These are phyloP conservation scores for Sphenopsis melanotis DNA, from an alignment of 2,797 vertebrate species.

Conservation along the genomic window DNA sequence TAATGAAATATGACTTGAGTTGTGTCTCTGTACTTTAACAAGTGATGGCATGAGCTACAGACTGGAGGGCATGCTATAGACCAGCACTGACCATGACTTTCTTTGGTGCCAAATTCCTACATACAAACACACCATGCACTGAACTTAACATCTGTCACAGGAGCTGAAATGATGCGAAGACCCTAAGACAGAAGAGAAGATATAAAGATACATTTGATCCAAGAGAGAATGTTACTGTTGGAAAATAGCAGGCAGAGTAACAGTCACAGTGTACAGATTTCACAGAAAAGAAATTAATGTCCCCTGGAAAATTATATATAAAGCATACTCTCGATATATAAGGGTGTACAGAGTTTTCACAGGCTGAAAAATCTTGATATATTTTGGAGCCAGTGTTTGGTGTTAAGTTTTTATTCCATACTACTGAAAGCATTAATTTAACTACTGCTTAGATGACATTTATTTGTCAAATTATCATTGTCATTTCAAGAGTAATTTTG, in stretches of 20 bases:
- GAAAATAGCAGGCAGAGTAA: background rate
- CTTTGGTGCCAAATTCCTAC: background rate
- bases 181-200: background rate
- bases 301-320: background rate
- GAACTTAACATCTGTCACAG: background rate
- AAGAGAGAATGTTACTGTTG: background rate
- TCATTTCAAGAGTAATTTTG: background rate
- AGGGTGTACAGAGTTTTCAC: background rate
- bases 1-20: background rate
- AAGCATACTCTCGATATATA: background rate
- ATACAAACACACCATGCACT: background rate
- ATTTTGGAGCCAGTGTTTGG: background rate
- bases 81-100: background rate
- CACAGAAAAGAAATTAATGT: background rate
- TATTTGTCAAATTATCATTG: background rate
- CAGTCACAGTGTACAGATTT: background rate
- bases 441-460: background rate
- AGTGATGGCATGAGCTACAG: background rate
- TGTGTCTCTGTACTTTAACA: background rate
- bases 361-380: background rate
- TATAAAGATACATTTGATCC: background rate
- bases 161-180: background rate
- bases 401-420: background rate
- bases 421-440: background rate
- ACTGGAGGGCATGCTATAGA: background rate